A percentile compares a stretch with the other conserved stretches of the same genome.
Evolutionary conservation across 2,797 vertebrate genomes (phyloP).

Genomic region (Pipistrellus nathusii): DNA sequence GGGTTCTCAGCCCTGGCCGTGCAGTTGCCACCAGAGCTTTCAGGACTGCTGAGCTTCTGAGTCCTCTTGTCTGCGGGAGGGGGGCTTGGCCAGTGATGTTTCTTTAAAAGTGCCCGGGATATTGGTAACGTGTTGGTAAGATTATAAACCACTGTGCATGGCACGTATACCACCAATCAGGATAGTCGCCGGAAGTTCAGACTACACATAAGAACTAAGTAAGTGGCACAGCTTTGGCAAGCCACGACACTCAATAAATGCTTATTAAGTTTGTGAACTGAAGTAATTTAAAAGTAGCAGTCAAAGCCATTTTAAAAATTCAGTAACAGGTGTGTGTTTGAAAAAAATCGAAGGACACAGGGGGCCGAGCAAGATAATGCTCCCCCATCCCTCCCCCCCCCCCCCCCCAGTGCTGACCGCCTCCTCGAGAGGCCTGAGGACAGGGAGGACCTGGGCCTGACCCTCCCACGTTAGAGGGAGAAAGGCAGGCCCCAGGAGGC

Average conservation of each 20-base stretch:
- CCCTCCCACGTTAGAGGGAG: slow-evolving; percentile 4
- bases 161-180: neutral
- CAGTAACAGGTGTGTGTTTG: neutral
- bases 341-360: neutral
- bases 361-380: neutral
- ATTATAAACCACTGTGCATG: neutral
- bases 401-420: neutral
- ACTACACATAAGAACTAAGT: neutral
- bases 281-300: slow-evolving; percentile 29
- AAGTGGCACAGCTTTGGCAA: neutral
- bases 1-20: neutral
- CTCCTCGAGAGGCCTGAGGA: neutral
- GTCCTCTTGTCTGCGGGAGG: neutral
- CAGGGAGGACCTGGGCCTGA: neutral
- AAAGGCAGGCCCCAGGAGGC: slow-evolving; percentile 5
- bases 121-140: neutral
- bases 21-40: neutral
- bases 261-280: neutral
- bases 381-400: too few species aligned
- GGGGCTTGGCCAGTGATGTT: neutral
- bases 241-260: neutral
- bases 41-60: neutral
- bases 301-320: neutral
- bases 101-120: neutral
- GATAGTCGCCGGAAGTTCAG: neutral